phyloP scores from a whole-genome alignment of 2,888 invertebrate genomes.

The Meteorus cinctellus region DNA sequence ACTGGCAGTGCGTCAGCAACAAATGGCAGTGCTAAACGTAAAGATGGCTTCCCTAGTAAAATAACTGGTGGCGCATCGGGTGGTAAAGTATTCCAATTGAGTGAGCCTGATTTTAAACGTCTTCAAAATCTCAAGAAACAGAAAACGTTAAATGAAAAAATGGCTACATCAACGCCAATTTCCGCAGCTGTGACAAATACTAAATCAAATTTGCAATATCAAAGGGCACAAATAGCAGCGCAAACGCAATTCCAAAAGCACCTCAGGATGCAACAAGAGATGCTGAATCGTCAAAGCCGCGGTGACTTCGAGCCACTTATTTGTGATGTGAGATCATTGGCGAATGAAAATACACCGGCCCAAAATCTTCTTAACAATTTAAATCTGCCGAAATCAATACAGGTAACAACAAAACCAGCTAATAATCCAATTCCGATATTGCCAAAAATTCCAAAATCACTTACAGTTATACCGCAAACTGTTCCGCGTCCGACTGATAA shows the following conservation, averaged over 20 bases:
- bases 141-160: slow-evolving; percentile 71
- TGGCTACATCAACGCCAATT: slow-evolving; percentile 39
- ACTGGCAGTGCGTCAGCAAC: slow-evolving; percentile 46
- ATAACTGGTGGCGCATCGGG: slow-evolving; percentile 80
- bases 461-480: slow-evolving; percentile 86
- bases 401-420: slow-evolving; percentile 68
- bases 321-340: slow-evolving; percentile 68
- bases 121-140: slow-evolving; percentile 74
- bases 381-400: slow-evolving; percentile 71
- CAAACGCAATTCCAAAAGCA: slow-evolving; percentile 69
- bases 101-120: slow-evolving; percentile 86
- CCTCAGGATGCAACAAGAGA: slow-evolving; percentile 70
- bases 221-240: slow-evolving; percentile 62
- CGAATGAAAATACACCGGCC: slow-evolving; percentile 68
- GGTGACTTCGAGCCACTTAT: slow-evolving; percentile 71
- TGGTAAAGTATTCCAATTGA: slow-evolving; percentile 86
- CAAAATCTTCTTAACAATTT: slow-evolving; percentile 69
- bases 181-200: slow-evolving; percentile 50
- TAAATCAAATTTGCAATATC: slow-evolving; percentile 52
- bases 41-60: slow-evolving; percentile 76
- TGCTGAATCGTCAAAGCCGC: slow-evolving; percentile 68
- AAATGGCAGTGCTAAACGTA: slow-evolving; percentile 61
- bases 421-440: slow-evolving; percentile 75
- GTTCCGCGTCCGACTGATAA: slow-evolving; percentile 69
- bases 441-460: slow-evolving; percentile 87